Evolutionary conservation across 2,888 invertebrate genomes (phyloP).

Genomic region (Drosophila helvetica): DNA sequence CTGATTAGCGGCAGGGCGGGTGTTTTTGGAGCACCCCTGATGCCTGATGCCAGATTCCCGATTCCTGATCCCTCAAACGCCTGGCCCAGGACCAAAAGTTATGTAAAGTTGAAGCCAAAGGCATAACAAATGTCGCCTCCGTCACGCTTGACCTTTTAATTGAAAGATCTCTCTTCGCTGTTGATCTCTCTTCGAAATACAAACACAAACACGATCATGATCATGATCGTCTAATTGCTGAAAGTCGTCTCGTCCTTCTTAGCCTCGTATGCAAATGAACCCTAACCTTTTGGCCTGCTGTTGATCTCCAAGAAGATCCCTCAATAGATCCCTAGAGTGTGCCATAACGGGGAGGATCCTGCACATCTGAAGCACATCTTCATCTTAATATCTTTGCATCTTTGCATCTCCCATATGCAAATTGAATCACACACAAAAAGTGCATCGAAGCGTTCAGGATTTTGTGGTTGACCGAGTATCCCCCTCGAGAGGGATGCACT

Average conservation of each 20-base stretch:
- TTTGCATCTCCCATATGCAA: constrained; percentile 56
- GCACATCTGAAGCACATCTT: constrained; percentile 25
- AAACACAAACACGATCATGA: constrained; percentile 51
- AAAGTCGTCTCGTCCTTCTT: constrained; percentile 10
- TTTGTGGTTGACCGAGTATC: constrained; percentile 63
- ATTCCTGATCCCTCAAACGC: constrained; percentile 1
- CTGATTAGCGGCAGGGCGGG: constrained; percentile 69
- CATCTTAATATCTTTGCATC: constrained; percentile 19
- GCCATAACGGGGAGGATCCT: constrained; percentile 24
- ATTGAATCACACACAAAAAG: constrained; percentile 38
- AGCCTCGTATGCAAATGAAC: constrained; percentile 37
- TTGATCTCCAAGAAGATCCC: not conserved
- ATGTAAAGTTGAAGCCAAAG: constrained; percentile 68
- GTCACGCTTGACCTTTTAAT: constrained; percentile 75
- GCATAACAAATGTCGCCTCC: constrained; percentile 43
- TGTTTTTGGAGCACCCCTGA: constrained; percentile 49
- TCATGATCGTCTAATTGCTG: constrained; percentile 56
- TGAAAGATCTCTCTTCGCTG: constrained; percentile 46
- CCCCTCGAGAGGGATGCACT: constrained; percentile 53
- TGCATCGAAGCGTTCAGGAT: constrained; percentile 36
- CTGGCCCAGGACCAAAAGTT: constrained; percentile 36
- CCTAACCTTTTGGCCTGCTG: constrained; percentile 36
- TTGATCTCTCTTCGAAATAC: constrained; percentile 22
- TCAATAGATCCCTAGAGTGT: constrained; percentile 22
- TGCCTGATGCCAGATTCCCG: constrained; percentile 40